These are phyloP conservation scores for Temnopleurus reevesii DNA, from an alignment of 53 echinoderm and acorn worm genomes.

Conservation along the genomic window DNA sequence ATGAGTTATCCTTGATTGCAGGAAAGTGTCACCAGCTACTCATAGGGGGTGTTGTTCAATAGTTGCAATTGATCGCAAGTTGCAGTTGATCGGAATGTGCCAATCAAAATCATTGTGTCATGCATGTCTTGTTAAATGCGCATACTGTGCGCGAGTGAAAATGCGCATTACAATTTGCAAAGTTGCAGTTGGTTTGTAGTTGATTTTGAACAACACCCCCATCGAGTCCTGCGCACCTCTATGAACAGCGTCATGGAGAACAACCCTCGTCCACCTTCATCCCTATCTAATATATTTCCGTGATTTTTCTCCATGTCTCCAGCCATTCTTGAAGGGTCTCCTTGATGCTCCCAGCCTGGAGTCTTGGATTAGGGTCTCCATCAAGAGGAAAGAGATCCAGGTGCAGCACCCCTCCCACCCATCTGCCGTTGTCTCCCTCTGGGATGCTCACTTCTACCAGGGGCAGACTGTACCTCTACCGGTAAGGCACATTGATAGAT, in stretches of 20 bases:
- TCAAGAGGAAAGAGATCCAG: constrained; percentile 53
- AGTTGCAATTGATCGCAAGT: too few species aligned
- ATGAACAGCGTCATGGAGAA: not conserved
- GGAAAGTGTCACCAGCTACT: too few species aligned
- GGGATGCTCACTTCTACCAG: constrained; percentile 74
- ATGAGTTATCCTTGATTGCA: too few species aligned
- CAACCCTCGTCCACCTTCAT: not conserved
- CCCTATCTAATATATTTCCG: not conserved
- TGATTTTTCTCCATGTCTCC: not conserved
- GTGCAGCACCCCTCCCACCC: constrained; percentile 52
- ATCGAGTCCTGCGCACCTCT: too few species aligned
- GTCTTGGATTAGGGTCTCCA: constrained; percentile 52
- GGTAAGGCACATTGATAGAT: constrained; percentile 45
- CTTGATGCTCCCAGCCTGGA: constrained; percentile 50
- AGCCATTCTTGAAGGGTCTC: constrained; percentile 65
- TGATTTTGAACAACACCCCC: too few species aligned
- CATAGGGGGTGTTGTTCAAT: too few species aligned
- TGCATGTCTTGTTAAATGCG: too few species aligned
- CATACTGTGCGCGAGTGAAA: too few species aligned
- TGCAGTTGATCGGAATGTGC: too few species aligned
- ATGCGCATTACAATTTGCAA: too few species aligned
- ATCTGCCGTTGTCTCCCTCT: constrained; percentile 54
- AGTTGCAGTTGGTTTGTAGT: too few species aligned
- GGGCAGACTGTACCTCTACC: constrained; percentile 57
- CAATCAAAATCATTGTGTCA: too few species aligned